Evolutionary conservation across 2,797 vertebrate species (phyloP).

Genomic region (Gadopsis bispinosus): DNA sequence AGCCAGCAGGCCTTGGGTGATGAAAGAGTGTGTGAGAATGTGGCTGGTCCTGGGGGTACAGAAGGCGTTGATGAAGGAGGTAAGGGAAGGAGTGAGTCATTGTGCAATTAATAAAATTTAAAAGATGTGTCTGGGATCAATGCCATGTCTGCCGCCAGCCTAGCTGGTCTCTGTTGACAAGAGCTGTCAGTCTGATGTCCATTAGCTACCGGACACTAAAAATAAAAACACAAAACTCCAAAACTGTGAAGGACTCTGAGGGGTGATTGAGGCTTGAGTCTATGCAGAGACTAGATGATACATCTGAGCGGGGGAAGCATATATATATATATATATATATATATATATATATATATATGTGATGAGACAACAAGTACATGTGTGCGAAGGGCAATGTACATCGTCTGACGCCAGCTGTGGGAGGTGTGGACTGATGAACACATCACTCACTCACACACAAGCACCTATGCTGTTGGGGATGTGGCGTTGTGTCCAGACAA

Average conservation of each 20-base stretch:
- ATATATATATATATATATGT: not conserved
- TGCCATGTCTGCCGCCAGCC: conserved; percentile 30
- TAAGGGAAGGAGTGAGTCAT: conserved; percentile 63
- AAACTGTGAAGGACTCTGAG: conserved; percentile 20
- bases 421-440: conserved; percentile 18
- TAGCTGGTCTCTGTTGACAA: conserved; percentile 33
- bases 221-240: conserved; percentile 40
- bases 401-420: conserved; percentile 17
- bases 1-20: conserved; percentile 31
- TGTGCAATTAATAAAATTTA: conserved; percentile 62
- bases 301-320: conserved; percentile 7
- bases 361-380: conserved; percentile 31
- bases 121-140: conserved; percentile 55
- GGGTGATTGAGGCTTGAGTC: conserved; percentile 7
- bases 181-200: conserved; percentile 40
- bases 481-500: conserved; percentile 10
- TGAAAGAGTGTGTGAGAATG: conserved; percentile 47
- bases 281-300: conserved; percentile 24
- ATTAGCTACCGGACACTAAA: conserved; percentile 32
- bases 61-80: conserved; percentile 47
- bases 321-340: not conserved
- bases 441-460: not conserved
- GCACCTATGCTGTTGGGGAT: not conserved
- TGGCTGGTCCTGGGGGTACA: conserved; percentile 30
- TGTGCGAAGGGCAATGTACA: conserved; percentile 1